Percentiles rank a stretch among this genome's conserved stretches.
These are phyloP conservation scores for Rhagologus leucostigma DNA, from an alignment of 2,113 vertebrate genomes.

Conservation along the genomic window DNA sequence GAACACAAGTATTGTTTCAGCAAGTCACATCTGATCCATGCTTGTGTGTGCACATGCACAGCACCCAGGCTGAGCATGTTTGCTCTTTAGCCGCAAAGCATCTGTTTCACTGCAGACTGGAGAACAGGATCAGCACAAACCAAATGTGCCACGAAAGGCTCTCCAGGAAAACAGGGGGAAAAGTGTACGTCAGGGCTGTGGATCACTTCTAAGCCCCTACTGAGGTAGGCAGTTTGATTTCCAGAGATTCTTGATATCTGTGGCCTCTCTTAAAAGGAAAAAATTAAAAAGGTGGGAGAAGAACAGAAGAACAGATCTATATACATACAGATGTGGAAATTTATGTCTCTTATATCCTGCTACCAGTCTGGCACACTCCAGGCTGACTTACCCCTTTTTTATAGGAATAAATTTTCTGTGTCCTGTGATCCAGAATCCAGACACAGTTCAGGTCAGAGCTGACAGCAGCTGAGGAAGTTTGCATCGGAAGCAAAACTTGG, in stretches of 20 bases:
- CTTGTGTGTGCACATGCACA: background rate
- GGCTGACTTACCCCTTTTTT: background rate
- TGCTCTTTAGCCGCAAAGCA: background rate
- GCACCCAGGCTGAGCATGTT: background rate
- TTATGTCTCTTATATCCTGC: background rate
- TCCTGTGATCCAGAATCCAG: background rate
- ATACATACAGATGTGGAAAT: background rate
- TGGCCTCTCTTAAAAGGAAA: background rate
- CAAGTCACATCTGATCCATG: background rate
- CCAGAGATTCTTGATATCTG: background rate
- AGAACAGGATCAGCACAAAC: background rate
- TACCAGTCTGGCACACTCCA: background rate
- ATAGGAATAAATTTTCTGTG: background rate
- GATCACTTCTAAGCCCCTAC: background rate
- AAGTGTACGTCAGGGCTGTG: background rate
- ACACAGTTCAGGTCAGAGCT: background rate
- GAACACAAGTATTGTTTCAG: background rate
- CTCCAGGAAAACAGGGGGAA: background rate
- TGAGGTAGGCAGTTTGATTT: background rate
- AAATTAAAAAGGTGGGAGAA: background rate
- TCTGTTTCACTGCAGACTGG: background rate
- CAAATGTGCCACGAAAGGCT: background rate
- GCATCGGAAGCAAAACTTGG: accelerated
- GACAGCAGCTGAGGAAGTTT: background rate
- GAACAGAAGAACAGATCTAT: background rate